Conservation (phyloP, 2,113 vertebrate species). For the Actinemys pallida region DNA sequence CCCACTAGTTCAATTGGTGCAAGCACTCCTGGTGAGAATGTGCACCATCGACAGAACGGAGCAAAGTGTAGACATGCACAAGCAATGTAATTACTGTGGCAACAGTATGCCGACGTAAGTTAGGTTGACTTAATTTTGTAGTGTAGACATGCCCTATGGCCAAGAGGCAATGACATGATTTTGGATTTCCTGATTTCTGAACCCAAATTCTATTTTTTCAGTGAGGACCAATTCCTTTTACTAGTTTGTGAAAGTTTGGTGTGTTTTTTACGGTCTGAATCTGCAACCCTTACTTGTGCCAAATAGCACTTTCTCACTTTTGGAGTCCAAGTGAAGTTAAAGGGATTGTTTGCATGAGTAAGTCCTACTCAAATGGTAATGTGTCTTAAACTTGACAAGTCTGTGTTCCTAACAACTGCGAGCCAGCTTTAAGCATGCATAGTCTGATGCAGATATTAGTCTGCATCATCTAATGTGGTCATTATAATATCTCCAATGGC, state of each 20-base stretch:
- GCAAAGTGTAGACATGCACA: too few species aligned
- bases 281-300: rapidly evolving
- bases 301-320: background rate
- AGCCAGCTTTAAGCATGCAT: background rate
- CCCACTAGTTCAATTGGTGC: too few species aligned
- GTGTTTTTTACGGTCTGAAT: background rate
- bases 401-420: background rate
- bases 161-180: background rate
- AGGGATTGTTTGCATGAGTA: background rate
- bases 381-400: background rate
- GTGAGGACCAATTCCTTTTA: background rate
- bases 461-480: background rate
- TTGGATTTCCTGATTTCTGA: background rate
- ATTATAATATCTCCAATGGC: background rate
- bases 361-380: background rate
- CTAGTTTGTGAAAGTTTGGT: background rate
- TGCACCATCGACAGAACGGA: too few species aligned
- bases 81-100: too few species aligned
- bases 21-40: too few species aligned
- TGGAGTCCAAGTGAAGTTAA: background rate
- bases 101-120: too few species aligned
- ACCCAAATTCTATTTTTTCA: background rate
- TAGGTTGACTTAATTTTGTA: too few species aligned
- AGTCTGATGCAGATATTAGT: background rate
- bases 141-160: background rate